Evolutionary conservation across 2,113 vertebrate species (phyloP), one percentile per base, ranked within the genome.

Genomic region (Chloropsis cyanopogon): DNA sequence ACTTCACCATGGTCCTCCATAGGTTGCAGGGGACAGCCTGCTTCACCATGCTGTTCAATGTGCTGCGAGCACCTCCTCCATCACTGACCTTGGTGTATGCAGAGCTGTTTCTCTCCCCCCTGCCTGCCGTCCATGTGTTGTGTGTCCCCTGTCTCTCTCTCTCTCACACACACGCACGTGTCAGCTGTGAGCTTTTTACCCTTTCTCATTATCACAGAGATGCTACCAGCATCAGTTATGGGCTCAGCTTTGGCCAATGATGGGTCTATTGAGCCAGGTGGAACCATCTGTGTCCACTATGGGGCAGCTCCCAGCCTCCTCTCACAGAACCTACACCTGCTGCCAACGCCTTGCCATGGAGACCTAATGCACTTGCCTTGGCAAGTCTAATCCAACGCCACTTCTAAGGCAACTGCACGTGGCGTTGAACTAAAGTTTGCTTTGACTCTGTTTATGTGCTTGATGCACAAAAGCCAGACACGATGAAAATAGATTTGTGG

Each of bases 381-480:
- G 82, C 33, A 39, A 65, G 50, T 73, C 50, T 79, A 39, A 64
- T 31, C 26, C n/a, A 47, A 10, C 1, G 2, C 68, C 5, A 5
- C 66, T 82, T 80, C 54, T 73, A 78, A 78, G 71, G 69, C 60
- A 90, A 24, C 47, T 82, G 63, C 54, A 54, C 16, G 1, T 61
- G 81, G 63, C 18, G 1, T 75, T 61, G 70, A 92, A 79, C n/a
- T 72, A 57, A 92, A 92, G n/a, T 81, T 92, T 92, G 20, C 37
- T 86, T 77, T 93, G 85, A 33, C 65, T 90, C 69, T 90, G 44
- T 56, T 89, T 95, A 39, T 76, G 87, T 87, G 37, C 56, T 90
- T 71, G 52, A 68, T 83, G 72, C 33, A 49, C 68, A 78, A 52
- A 77, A 86, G 6, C 17, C 72, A 87, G 71, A 61, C 25, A 6